A percentile compares a stretch with the other conserved stretches of the same genome.
These are phyloP conservation scores for Rhingia campestris DNA, from an alignment of 2,888 invertebrate species.

Conservation along the genomic window DNA sequence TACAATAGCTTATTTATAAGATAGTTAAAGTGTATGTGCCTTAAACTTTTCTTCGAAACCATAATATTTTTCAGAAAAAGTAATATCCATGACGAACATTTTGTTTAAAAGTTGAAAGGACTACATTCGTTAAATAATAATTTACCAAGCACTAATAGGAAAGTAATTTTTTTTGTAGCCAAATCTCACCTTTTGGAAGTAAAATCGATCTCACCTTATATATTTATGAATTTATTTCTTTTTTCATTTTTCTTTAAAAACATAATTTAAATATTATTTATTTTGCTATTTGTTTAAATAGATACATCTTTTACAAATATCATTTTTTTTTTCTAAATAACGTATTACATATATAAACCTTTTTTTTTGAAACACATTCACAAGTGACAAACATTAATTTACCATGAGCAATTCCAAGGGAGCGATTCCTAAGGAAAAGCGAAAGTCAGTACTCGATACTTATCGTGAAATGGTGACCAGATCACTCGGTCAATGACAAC, in stretches of 20 bases:
- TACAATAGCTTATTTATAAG: too few relatives aligned
- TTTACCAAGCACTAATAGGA: not conserved
- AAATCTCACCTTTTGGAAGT: not conserved
- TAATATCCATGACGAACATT: too few relatives aligned
- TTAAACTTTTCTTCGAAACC: too few relatives aligned
- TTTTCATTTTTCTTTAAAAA: not conserved
- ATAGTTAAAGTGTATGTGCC: too few relatives aligned
- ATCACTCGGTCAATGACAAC: not conserved
- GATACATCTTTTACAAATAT: too few relatives aligned
- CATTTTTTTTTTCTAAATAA: too few relatives aligned
- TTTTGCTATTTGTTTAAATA: too few relatives aligned
- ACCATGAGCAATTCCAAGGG: not conserved
- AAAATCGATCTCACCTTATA: not conserved
- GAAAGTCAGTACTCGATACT: not conserved
- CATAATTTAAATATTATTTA: too few relatives aligned
- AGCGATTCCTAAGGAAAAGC: not conserved
- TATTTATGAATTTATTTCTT: not conserved
- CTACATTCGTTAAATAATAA: not conserved
- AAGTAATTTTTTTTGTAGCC: not conserved
- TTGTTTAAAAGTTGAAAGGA: not conserved
- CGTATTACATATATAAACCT: too few relatives aligned
- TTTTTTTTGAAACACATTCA: too few relatives aligned
- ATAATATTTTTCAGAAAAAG: too few relatives aligned
- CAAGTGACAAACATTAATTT: not conserved
- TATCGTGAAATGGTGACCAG: not conserved